Evolutionary conservation across 2,888 invertebrate species (phyloP).

Genomic region (Caradrina kadenii): DNA sequence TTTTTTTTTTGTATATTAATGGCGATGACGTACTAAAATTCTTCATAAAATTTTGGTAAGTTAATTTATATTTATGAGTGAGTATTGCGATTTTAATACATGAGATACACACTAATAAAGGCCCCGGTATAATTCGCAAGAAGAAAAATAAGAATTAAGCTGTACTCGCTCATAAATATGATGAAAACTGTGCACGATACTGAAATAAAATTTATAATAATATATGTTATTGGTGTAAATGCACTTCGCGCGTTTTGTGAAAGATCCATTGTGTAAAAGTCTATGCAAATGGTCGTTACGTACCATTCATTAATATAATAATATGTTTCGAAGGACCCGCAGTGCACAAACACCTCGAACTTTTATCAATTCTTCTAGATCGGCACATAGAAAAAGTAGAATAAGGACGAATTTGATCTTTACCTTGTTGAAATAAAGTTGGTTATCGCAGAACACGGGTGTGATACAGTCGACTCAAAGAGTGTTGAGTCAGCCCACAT

Average conservation of each 20-base stretch:
- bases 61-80: slow-evolving; percentile 19
- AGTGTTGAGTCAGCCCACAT: slow-evolving; percentile 80
- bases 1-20: slow-evolving; percentile 5
- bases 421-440: slow-evolving; percentile 43
- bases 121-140: neutral
- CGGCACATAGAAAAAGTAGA: slow-evolving; percentile 2
- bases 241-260: neutral
- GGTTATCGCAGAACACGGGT: slow-evolving; percentile 82
- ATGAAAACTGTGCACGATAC: slow-evolving; percentile 12
- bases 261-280: neutral
- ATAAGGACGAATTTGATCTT: slow-evolving; percentile 16
- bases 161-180: slow-evolving; percentile 22
- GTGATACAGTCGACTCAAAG: slow-evolving; percentile 88
- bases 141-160: neutral
- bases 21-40: neutral
- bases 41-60: slow-evolving; percentile 31
- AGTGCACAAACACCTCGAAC: slow-evolving; percentile 6
- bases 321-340: neutral
- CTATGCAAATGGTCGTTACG: neutral
- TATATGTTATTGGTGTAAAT: slow-evolving; percentile 3
- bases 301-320: too few relatives aligned
- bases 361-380: slow-evolving; percentile 10
- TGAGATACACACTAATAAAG: slow-evolving; percentile 3
- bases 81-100: neutral
- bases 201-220: neutral